These are phyloP conservation scores for Epinotia brunnichana DNA, from an alignment of 2,888 invertebrate species.

Conservation along the genomic window DNA sequence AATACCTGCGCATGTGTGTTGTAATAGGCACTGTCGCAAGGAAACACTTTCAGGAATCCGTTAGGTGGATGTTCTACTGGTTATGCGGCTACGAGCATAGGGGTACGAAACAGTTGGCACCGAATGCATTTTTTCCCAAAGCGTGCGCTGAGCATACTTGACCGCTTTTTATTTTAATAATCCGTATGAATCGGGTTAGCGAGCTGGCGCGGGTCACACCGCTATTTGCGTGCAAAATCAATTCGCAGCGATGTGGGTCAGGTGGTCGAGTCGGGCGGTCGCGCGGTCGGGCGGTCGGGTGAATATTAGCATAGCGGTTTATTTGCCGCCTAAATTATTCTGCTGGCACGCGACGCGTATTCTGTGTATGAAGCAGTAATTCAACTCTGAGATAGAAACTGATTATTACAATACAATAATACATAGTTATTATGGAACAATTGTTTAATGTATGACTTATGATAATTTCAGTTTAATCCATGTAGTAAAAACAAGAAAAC, in stretches of 20 bases:
- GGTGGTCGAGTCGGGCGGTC: neutral
- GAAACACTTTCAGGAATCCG: too few species aligned
- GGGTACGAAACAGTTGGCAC: too few species aligned
- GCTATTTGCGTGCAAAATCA: constrained; percentile 24
- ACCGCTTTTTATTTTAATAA: constrained; percentile 15
- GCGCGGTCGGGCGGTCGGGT: neutral
- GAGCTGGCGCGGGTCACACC: neutral
- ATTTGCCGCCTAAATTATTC: constrained; percentile 20
- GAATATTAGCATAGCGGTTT: constrained; percentile 17
- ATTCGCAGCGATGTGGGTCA: constrained; percentile 20
- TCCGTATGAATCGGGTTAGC: neutral
- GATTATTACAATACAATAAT: too few species aligned
- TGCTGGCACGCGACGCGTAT: neutral
- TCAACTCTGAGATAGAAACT: neutral
- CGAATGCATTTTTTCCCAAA: neutral
- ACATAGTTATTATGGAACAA: too few species aligned
- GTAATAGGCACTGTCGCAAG: too few species aligned
- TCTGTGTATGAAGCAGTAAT: neutral
- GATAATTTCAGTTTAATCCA: too few species aligned
- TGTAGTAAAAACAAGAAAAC: too few species aligned
- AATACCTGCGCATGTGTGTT: too few species aligned
- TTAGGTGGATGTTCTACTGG: too few species aligned
- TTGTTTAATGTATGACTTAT: too few species aligned
- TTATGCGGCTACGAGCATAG: too few species aligned
- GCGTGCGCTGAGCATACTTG: neutral